Evolutionary conservation across 2,888 invertebrate species (phyloP), one percentile per base, ranked within the genome.

Genomic region (Hypercompe scribonia): DNA sequence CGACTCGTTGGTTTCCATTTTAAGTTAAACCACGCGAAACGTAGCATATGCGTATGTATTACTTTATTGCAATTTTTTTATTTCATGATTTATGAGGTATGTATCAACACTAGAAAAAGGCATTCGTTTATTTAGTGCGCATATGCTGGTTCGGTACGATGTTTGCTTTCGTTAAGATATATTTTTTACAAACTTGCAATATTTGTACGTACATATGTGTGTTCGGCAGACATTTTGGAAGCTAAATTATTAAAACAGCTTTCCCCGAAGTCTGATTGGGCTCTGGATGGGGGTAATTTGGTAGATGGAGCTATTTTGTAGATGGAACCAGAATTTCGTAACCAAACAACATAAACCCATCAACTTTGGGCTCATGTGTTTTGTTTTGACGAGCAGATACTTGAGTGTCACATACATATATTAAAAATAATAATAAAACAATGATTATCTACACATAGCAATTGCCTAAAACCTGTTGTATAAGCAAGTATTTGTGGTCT

Each of bases 1-100:
- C 54, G 50, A 58, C 46, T 65, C 39, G 63, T 50, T 61, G 42
- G 36, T 50, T 63, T 36, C 64, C 64, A 68, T 72, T 67, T 63
- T n/a, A 71, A 42, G 61, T 61, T 31, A 31, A 61, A 61, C 61
- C 28, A 31, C 61, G 46, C 54, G 46, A 58, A 34, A 67, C 68
- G 63, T 46, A 36, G n/a, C 72, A 64, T 66, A 66, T 3, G 36
- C 36, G 34, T 33, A 46, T 67, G 34, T 34, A 36, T 18, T 34
- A 34, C 24, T 61, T 18, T 15, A 13, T 58, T 28, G n/a, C 58
- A 3, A 28, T 54, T 54, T 58, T 42, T 28, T 28, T 58, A 28
- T 58, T 58, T 58, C 28, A 28, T 13, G n/a, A 58, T n/a, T 58
- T 28, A 28, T 58, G 46, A 24, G 46, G n/a, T 58, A 8, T n/a